These are phyloP conservation scores for Capreolus pygargus DNA, from an alignment of 2,113 vertebrate genomes.

Conservation along the genomic window DNA sequence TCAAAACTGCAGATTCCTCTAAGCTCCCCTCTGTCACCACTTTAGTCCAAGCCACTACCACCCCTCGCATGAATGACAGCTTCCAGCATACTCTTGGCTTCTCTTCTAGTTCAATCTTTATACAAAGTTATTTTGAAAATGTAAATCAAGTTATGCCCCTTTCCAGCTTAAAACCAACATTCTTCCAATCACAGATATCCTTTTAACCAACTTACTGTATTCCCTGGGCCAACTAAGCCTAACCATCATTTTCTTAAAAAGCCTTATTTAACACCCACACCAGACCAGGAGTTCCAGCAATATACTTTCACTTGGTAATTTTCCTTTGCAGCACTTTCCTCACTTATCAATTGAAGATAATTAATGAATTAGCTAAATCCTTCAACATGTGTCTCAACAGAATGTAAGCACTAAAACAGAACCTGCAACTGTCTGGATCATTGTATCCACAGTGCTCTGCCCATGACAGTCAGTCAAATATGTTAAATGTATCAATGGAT, in stretches of 20 bases:
- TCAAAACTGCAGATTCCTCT: neutral
- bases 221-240: neutral
- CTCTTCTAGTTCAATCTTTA: conserved; percentile 2
- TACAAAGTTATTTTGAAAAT: neutral
- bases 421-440: neutral
- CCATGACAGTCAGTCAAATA: neutral
- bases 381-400: neutral
- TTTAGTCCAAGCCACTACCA: neutral
- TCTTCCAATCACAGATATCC: neutral
- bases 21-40: neutral
- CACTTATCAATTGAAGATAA: neutral
- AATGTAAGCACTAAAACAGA: neutral
- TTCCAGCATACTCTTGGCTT: neutral
- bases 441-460: neutral
- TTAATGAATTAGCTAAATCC: neutral
- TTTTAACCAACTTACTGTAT: neutral
- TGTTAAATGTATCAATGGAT: neutral
- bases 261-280: neutral
- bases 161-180: neutral
- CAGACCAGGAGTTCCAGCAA: neutral
- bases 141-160: neutral
- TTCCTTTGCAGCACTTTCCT: neutral
- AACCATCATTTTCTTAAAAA: conserved; percentile 4
- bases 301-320: neutral
- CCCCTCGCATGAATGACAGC: neutral